These are phyloP conservation scores for Philaethria dido DNA, from an alignment of 2,888 invertebrate genomes.

Conservation along the genomic window DNA sequence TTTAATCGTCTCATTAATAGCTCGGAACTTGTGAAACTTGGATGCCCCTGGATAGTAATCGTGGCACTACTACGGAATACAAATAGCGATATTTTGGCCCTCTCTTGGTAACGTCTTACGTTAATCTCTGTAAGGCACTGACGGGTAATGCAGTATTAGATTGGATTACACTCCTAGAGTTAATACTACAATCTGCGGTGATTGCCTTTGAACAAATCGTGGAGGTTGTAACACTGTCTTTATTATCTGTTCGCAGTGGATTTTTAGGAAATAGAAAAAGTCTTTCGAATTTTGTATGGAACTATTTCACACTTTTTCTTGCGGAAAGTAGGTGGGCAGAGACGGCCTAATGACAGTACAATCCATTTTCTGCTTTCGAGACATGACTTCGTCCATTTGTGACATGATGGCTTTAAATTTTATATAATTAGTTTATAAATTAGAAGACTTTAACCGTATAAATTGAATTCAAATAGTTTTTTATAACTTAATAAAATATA, in stretches of 20 bases:
- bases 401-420: too few species aligned
- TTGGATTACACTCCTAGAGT: slow-evolving; percentile 29
- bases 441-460: too few species aligned
- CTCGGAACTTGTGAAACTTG: slow-evolving; percentile 70
- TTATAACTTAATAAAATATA: too few species aligned
- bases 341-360: too few species aligned
- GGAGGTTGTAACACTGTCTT: not conserved
- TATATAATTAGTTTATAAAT: too few species aligned
- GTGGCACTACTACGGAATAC: slow-evolving; percentile 57
- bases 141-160: slow-evolving; percentile 38
- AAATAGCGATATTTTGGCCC: slow-evolving; percentile 62
- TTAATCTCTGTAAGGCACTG: slow-evolving; percentile 48
- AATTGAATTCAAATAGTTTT: too few species aligned
- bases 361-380: too few species aligned
- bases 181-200: slow-evolving; percentile 16
- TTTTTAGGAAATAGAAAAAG: not conserved
- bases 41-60: slow-evolving; percentile 60
- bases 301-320: too few species aligned
- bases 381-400: too few species aligned
- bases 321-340: too few species aligned
- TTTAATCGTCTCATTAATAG: slow-evolving; percentile 79
- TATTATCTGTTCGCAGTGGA: not conserved
- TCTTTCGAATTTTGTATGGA: too few species aligned
- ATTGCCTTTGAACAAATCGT: slow-evolving; percentile 12
- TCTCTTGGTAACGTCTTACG: slow-evolving; percentile 46